Conservation (phyloP, 2,113 vertebrate species). For the Platichthys flesus region DNA sequence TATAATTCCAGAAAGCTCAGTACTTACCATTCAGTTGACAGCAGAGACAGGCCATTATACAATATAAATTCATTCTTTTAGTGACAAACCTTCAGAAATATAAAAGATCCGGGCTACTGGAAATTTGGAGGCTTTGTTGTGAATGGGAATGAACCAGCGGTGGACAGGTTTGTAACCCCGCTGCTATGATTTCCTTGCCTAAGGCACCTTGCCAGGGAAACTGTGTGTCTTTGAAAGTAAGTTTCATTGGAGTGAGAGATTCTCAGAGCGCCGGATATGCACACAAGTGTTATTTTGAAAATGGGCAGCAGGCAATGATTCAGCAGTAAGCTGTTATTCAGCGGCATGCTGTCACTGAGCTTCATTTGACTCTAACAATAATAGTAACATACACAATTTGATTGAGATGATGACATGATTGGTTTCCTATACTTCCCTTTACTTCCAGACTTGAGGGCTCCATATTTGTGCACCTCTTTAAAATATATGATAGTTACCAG, state of each 20-base stretch:
- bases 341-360: not conserved
- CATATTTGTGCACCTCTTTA: no score
- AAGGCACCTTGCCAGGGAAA: conserved; percentile 16
- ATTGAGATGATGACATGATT: not conserved
- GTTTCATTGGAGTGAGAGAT: conserved; percentile 6
- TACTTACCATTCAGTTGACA: conserved; percentile 34
- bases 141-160: conserved; percentile 42
- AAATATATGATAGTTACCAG: no score
- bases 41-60: conserved; percentile 24
- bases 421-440: not conserved
- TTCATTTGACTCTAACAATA: not conserved
- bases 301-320: conserved; percentile 5
- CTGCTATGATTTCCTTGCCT: conserved; percentile 49
- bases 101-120: conserved; percentile 16
- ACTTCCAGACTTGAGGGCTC: not conserved
- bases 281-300: not conserved
- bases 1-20: conserved; percentile 6
- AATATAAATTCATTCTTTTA: conserved; percentile 15
- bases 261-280: not conserved
- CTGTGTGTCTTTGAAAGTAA: conserved; percentile 37
- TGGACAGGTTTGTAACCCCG: conserved; percentile 49
- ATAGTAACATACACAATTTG: not conserved
- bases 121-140: conserved; percentile 17
- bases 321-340: not conserved
- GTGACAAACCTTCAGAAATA: conserved; percentile 34